Evolutionary conservation across 1,140 invertebrate species (phyloP), one percentile per base, ranked within the genome.

Genomic region (Gonioctena quinquepunctata): DNA sequence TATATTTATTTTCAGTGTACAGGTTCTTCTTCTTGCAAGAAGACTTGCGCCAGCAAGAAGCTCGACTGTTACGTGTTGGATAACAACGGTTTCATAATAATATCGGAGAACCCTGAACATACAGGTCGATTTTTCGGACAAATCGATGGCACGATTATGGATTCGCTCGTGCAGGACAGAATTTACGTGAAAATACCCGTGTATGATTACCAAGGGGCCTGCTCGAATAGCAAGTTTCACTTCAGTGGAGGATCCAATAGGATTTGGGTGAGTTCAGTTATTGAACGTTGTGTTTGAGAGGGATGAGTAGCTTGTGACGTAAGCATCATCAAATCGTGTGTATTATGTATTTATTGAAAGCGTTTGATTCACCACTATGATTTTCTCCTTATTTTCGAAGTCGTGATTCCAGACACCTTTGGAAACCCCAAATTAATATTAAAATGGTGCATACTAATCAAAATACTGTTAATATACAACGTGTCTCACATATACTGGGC

Each of bases 121-220:
- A 94, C 94, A 2, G 94, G 94, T 8, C 87, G 91, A 74, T 97
- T 97, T 83, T 97, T 97, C 78, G 95, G 95, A 0, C 94, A 96
- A 81, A 92, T 96, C 52, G 95, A 97, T 80, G 94, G 94, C n/a
- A 96, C 94, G 1, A 94, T 97, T 54, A 96, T 97, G 93, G 93
- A 96, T 81, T 95, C 93, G 0, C 83, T 97, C 23, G 94, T 97
- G 0, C 93, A 96, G 79, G 93, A 95, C 77, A 89, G 91, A 66
- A 96, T 97, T 71, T 97, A 95, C 82, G 93, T 91, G 76, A 93
- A 93, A 83, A 89, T 96, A 0, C 89, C 90, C 0, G 89, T 96
- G 0, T 92, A 92, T 73, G 94, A 97, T 80, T 95, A 96, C 83
- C 95, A 97, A 83, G 95, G 77, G 11, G 73, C 71, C 72, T 79